A percentile compares a stretch with the other conserved stretches of the same genome.
Evolutionary conservation across 2,797 vertebrate species (phyloP).

Genomic region (Myotis vivesi): DNA sequence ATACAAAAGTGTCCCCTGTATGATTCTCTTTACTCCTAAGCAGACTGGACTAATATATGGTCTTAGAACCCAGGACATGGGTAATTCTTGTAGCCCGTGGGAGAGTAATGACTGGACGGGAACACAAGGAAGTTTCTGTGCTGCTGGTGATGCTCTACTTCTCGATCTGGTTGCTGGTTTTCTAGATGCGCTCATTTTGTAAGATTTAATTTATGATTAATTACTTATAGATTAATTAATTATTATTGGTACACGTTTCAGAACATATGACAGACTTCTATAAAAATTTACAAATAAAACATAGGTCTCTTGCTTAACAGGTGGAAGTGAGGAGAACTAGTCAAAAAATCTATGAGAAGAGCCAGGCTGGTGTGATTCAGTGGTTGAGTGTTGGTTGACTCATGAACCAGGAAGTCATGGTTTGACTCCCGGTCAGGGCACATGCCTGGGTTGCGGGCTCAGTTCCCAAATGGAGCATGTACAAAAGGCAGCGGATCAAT

Average conservation of each 20-base stretch:
- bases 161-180: not conserved
- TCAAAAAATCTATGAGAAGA: not conserved
- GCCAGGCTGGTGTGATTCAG: too few relatives aligned
- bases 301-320: not conserved
- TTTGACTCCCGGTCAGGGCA: too few relatives aligned
- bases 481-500: too few relatives aligned
- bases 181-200: not conserved
- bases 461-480: too few relatives aligned
- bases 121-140: not conserved
- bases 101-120: not conserved
- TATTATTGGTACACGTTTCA: not conserved
- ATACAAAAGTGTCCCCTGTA: not conserved
- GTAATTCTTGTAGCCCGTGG: accelerated
- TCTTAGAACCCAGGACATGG: not conserved
- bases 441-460: too few relatives aligned
- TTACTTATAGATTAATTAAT: not conserved
- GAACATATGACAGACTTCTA: not conserved
- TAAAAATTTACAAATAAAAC: not conserved
- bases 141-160: not conserved
- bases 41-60: not conserved
- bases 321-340: not conserved
- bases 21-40: not conserved
- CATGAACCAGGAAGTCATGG: too few relatives aligned
- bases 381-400: too few relatives aligned
- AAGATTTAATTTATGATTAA: not conserved